Percentiles rank a stretch among this genome's conserved stretches.
phyloP scores from a whole-genome alignment of 2,113 vertebrate genomes.

The Tachysurus fulvidraco region DNA sequence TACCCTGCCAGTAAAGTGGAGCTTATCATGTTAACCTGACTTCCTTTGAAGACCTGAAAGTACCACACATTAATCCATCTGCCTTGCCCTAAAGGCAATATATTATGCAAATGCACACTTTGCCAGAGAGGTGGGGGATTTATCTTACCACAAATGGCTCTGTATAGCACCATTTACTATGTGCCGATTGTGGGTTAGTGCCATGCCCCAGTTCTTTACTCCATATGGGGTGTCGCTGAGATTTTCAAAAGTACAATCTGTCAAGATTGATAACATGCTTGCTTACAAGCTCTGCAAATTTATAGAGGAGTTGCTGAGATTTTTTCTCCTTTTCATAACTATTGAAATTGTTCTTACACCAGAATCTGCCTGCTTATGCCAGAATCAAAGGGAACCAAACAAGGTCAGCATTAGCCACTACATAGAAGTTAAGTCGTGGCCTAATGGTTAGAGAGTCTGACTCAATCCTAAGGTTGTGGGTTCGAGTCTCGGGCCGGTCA shows the following conservation, averaged over 20 bases:
- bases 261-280: slow-evolving; percentile 4
- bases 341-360: background rate
- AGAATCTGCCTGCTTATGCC: background rate
- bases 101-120: slow-evolving; percentile 49
- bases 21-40: slow-evolving; percentile 46
- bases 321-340: background rate
- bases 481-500: too few relatives aligned
- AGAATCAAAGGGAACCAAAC: background rate
- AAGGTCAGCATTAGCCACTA: background rate
- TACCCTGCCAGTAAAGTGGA: background rate
- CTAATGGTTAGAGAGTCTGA: too few relatives aligned
- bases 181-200: slow-evolving; percentile 8
- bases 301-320: background rate
- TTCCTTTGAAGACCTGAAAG: slow-evolving; percentile 34
- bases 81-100: slow-evolving; percentile 31
- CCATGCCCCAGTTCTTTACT: slow-evolving; percentile 17
- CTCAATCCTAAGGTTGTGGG: too few relatives aligned
- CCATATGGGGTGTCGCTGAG: slow-evolving; percentile 10
- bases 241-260: slow-evolving; percentile 17
- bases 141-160: slow-evolving; percentile 34
- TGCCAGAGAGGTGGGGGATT: slow-evolving; percentile 15
- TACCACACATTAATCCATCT: slow-evolving; percentile 36
- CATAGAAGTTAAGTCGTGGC: background rate
- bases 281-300: background rate
- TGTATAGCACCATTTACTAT: slow-evolving; percentile 33